A percentile compares a stretch with the other conserved stretches of the same genome.
Conservation (phyloP, 2,113 vertebrate species). For the Tauraco erythrolophus region DNA sequence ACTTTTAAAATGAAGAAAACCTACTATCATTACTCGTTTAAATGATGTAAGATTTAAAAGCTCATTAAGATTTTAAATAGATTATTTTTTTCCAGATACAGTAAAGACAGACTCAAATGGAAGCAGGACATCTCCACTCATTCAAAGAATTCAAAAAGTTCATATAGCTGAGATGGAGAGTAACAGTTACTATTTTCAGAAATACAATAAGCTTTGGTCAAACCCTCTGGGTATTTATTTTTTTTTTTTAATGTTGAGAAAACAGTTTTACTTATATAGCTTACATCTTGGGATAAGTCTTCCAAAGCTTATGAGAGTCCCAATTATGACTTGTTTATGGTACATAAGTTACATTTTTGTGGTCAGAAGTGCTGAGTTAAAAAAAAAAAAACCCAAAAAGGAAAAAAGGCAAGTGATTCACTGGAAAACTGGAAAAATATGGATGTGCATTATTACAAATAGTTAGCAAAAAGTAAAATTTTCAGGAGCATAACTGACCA, state of each 20-base stretch:
- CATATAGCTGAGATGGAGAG: neutral
- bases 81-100: neutral
- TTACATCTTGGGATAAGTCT: neutral
- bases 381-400: neutral
- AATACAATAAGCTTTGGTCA: neutral
- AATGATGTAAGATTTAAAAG: neutral
- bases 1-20: neutral
- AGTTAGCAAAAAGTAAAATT: neutral
- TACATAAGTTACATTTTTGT: neutral
- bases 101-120: neutral
- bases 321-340: neutral
- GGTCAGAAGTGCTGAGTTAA: neutral
- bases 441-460: neutral
- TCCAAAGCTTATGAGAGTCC: neutral
- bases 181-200: neutral
- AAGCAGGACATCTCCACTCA: neutral
- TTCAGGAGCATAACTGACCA: neutral
- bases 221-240: neutral
- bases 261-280: neutral
- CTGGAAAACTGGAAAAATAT: neutral
- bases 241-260: neutral
- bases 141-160: neutral
- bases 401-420: neutral
- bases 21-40: neutral
- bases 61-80: neutral